Conservation (phyloP, 2,797 vertebrate species). For the Protonibea diacanthus region DNA sequence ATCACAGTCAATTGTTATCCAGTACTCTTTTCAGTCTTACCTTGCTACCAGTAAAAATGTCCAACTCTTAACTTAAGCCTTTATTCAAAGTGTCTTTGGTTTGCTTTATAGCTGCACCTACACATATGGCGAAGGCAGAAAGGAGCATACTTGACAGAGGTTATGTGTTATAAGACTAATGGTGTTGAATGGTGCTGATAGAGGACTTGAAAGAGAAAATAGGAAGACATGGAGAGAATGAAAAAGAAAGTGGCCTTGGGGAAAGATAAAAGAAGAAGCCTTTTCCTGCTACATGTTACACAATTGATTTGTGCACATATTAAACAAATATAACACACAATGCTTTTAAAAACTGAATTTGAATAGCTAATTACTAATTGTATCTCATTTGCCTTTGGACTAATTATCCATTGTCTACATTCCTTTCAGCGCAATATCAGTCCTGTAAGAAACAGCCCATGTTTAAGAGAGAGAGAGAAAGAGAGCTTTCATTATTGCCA, state of each 20-base stretch:
- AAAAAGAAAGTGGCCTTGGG: conserved; percentile 28
- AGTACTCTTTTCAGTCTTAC: neutral
- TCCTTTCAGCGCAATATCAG: conserved; percentile 4
- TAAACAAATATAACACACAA: conserved; percentile 12
- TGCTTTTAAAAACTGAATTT: conserved; percentile 10
- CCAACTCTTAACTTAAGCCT: conserved; percentile 1
- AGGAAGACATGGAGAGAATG: conserved; percentile 17
- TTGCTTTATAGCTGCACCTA: conserved; percentile 2
- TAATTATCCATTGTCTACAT: conserved; percentile 20
- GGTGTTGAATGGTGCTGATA: conserved; percentile 34
- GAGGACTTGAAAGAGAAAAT: conserved; percentile 24
- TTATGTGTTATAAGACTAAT: conserved; percentile 16
- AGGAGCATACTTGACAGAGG: conserved; percentile 9
- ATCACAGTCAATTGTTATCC: neutral
- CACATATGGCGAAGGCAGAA: conserved; percentile 5
- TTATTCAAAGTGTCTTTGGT: neutral
- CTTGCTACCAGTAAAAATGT: conserved; percentile 6
- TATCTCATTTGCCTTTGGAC: conserved; percentile 11
- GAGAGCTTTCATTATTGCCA: conserved; percentile 19
- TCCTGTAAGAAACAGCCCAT: conserved; percentile 24
- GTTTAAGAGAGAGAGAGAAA: conserved; percentile 5
- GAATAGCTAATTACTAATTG: conserved; percentile 8
- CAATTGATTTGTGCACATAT: conserved; percentile 3
- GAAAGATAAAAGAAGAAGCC: neutral
- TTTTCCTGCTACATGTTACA: neutral